These are phyloP conservation scores for Sylvietta virens DNA, from an alignment of 2,113 vertebrate species.

Conservation along the genomic window DNA sequence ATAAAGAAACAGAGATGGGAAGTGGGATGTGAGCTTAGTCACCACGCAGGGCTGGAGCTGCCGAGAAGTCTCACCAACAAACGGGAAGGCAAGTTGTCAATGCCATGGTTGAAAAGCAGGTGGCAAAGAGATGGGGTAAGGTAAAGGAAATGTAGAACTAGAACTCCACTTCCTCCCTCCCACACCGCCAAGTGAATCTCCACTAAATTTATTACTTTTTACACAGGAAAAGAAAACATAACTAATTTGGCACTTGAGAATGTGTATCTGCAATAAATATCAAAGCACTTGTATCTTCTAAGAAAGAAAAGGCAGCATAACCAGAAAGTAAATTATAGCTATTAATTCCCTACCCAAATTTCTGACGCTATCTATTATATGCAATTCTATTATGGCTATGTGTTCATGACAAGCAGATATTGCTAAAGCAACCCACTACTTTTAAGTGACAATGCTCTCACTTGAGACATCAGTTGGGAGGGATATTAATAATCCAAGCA, in stretches of 20 bases:
- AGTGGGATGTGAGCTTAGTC: background rate
- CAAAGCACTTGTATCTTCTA: background rate
- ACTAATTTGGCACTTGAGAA: background rate
- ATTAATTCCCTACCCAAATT: slow-evolving; percentile 3
- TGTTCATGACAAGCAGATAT: background rate
- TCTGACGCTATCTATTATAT: background rate
- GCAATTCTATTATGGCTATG: background rate
- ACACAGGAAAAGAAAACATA: background rate
- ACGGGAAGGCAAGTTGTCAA: background rate
- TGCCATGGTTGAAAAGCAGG: background rate
- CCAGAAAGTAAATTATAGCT: background rate
- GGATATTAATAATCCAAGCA: background rate
- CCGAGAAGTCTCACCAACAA: background rate
- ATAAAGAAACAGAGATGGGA: background rate
- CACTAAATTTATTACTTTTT: background rate
- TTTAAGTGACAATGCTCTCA: slow-evolving; percentile 9
- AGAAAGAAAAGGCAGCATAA: background rate
- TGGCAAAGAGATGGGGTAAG: background rate
- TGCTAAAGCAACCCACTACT: background rate
- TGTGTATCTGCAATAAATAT: background rate
- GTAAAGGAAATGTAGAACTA: background rate
- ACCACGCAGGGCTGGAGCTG: fast-evolving
- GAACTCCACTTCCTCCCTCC: background rate
- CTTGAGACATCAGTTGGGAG: background rate
- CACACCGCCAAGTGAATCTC: background rate